Evolutionary conservation across 2,797 vertebrate species (phyloP).

Genomic region (Malurus splendens): DNA sequence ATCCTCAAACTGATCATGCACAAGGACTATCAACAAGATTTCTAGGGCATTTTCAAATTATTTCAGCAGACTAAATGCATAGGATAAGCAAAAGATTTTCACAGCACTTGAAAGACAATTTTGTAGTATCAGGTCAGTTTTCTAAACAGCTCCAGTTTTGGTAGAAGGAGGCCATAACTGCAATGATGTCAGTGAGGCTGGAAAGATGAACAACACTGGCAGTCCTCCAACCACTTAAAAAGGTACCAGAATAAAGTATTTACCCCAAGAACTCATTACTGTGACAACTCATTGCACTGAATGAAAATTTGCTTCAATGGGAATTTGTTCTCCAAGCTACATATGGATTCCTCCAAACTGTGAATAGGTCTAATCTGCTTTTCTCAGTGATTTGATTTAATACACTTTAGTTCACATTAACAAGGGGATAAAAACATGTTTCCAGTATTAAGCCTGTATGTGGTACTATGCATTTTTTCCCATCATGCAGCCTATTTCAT

Average conservation of each 20-base stretch:
- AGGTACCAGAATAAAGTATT: not conserved
- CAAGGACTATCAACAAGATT: not conserved
- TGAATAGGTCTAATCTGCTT: conserved; percentile 2
- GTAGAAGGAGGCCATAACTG: not conserved
- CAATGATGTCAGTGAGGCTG: not conserved
- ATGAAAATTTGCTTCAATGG: not conserved
- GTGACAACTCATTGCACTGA: not conserved
- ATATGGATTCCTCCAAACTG: not conserved
- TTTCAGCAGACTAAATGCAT: not conserved
- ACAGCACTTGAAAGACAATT: not conserved
- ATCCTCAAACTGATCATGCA: not conserved
- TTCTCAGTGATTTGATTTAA: not conserved
- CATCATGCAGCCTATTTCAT: not conserved
- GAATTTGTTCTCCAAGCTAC: not conserved
- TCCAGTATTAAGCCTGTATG: not conserved
- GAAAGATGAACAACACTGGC: not conserved
- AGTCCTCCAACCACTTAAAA: not conserved
- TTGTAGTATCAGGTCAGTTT: not conserved
- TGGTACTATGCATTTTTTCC: not conserved
- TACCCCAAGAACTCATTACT: not conserved
- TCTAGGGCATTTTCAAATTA: not conserved
- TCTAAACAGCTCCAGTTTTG: not conserved
- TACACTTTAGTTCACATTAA: not conserved
- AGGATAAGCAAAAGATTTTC: not conserved
- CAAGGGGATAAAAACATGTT: not conserved